Base-by-base conservation (phyloP, 1,140 invertebrate species). In the Thrips palmi region DNA sequence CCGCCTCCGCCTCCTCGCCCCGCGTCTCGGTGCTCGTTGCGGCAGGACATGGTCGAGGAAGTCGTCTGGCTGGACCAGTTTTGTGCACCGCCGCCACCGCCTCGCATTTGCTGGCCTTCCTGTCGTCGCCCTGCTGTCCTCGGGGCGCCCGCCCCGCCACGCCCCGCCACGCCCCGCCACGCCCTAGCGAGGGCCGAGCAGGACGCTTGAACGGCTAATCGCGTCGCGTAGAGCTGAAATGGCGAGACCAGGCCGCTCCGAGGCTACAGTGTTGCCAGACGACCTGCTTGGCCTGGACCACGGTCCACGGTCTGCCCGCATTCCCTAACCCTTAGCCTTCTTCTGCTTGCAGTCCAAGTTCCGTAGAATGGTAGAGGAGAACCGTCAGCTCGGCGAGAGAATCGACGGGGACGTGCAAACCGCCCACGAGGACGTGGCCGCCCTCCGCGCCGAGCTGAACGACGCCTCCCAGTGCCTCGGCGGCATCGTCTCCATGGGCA, bases 281-380 rank as follows among this genome's bases (percentile, higher is more conserved):
- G 17, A 17, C 23, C 36, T 12, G 15, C 22, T 17, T 28, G 25
- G 5, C 22, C 22, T 12, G 19, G 11, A 11, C 28, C 28, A 17
- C 22, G 6, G 6, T 21, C 20, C 11, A 17, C 22, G 6, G 8
- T 5, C 22, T 6, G 11, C 22, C 22, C 8, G 5, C 10, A 5
- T 27, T 27, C 7, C 7, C 7, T 7, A 27, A 27, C 23, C 18
- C 5, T 6, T 8, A 11, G 8, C 12, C 11, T 8, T 11, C 17
- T 32, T 15, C 17, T 12, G 17, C 12, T 12, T 15, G 12, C 52
- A 69, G 63, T 63, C 59, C 45, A 72, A 74, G 60, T 72, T 74
- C 54, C 65, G 68, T 51, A 69, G 68, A 54, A 74, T 74, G 72
- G 70, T 75, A 47, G 71, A 74, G 54, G 72, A 76, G 53, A 74